Evolutionary conservation across 2,113 vertebrate species (phyloP).

Genomic region (Hippocampus abdominalis): DNA sequence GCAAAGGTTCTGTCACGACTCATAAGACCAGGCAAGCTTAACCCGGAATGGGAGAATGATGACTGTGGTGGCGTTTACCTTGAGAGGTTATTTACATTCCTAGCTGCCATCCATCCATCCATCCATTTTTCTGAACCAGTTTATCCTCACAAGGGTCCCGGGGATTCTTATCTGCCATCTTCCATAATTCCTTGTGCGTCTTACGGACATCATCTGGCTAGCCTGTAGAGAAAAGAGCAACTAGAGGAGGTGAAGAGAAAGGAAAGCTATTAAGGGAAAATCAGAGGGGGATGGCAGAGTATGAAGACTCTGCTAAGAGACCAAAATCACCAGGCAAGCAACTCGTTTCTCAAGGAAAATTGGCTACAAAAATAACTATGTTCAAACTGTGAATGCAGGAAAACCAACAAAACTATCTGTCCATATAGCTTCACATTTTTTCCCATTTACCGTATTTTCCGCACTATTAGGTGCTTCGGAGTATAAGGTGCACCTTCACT

Average conservation of each 20-base stretch:
- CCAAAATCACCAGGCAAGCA: constrained; percentile 33
- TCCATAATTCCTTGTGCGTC: constrained; percentile 38
- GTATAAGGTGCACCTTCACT: too few species aligned
- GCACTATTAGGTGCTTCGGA: too few species aligned
- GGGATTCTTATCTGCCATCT: constrained; percentile 37
- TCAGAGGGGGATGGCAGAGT: constrained; percentile 23
- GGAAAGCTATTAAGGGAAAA: constrained; percentile 32
- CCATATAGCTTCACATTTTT: background rate
- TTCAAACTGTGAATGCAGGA: constrained; percentile 21
- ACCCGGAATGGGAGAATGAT: constrained; percentile 7
- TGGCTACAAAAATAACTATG: constrained; percentile 22
- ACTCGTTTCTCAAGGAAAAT: constrained; percentile 18
- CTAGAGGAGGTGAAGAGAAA: constrained; percentile 7
- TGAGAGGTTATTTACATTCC: constrained; percentile 47
- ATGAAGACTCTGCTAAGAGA: constrained; percentile 24
- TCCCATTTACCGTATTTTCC: background rate
- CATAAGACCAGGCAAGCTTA: background rate
- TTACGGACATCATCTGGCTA: constrained; percentile 47
- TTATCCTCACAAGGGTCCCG: too few species aligned
- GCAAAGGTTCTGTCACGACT: background rate
- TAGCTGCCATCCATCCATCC: constrained; percentile 10
- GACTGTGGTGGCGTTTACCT: constrained; percentile 40
- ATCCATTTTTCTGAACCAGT: too few species aligned
- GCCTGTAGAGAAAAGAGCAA: constrained; percentile 20
- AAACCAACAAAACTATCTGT: constrained; percentile 2